A percentile compares a stretch with the other conserved stretches of the same genome.
Conservation (phyloP, 2,888 invertebrate species). For the Aleiodes alternator region DNA sequence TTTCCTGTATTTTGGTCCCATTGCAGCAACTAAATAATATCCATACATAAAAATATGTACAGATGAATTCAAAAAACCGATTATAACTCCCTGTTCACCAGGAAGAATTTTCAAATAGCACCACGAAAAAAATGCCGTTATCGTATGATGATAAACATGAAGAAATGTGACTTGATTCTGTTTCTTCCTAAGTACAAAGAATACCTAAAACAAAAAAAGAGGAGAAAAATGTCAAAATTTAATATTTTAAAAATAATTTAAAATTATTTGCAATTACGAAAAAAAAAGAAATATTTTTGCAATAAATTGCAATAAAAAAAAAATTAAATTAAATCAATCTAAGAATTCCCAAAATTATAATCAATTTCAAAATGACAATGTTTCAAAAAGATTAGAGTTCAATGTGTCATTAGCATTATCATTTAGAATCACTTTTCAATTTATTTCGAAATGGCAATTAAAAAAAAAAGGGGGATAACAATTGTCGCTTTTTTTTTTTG, state of each 20-base stretch:
- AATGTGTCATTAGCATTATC: slow-evolving; percentile 9
- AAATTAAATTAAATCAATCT: too few species aligned
- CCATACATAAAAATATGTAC: slow-evolving; percentile 90
- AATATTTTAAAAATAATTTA: background rate
- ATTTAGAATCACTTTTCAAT: too few species aligned
- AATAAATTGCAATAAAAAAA: too few species aligned
- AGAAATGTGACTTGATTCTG: slow-evolving; percentile 78
- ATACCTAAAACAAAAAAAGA: slow-evolving; percentile 70
- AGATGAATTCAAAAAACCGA: slow-evolving; percentile 84
- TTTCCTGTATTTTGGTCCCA: slow-evolving; percentile 85
- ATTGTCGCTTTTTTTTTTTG: too few species aligned
- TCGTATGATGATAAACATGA: slow-evolving; percentile 79
- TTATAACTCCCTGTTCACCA: slow-evolving; percentile 84
- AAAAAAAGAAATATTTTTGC: background rate
- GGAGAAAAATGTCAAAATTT: background rate
- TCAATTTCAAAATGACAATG: background rate
- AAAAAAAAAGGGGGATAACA: too few species aligned
- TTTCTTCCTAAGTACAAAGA: slow-evolving; percentile 79
- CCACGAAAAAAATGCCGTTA: slow-evolving; percentile 72
- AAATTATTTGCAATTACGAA: background rate
- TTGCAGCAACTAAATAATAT: slow-evolving; percentile 86
- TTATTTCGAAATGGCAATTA: too few species aligned
- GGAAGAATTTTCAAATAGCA: slow-evolving; percentile 77
- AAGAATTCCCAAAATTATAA: background rate
- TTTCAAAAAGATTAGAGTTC: background rate